Evolutionary conservation across 1,140 invertebrate genomes (phyloP).

Genomic region (Nixonia krombeini): DNA sequence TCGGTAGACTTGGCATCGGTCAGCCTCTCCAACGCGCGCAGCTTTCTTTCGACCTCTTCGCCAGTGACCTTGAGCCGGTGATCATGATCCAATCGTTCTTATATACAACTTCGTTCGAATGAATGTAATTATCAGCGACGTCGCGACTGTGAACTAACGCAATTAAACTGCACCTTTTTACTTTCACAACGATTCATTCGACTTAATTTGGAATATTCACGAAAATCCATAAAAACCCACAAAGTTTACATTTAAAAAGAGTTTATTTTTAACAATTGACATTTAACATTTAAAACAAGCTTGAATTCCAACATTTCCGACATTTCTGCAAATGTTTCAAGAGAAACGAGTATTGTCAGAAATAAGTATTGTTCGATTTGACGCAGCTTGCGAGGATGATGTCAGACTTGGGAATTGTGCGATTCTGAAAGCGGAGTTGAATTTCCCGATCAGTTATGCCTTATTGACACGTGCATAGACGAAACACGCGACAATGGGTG

Average conservation of each 20-base stretch:
- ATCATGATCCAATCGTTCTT: constrained; percentile 41
- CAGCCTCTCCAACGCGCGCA: neutral
- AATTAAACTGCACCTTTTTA: constrained; percentile 12
- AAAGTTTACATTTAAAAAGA: too few species aligned
- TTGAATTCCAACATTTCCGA: too few species aligned
- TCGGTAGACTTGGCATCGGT: constrained; percentile 14
- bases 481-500: neutral
- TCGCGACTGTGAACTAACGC: constrained; percentile 13
- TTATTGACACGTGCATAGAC: constrained; percentile 4
- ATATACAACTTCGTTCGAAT: constrained; percentile 41
- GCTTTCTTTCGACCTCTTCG: constrained; percentile 29
- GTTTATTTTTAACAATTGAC: too few species aligned
- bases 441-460: neutral
- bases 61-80: constrained; percentile 25
- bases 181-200: neutral
- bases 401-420: too few species aligned
- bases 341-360: too few species aligned
- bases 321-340: too few species aligned
- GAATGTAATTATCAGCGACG: constrained; percentile 39
- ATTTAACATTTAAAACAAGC: too few species aligned
- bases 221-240: neutral
- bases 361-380: too few species aligned
- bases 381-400: too few species aligned
- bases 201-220: neutral
- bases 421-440: neutral